phyloP scores from a whole-genome alignment of 2,113 vertebrate genomes.

The Perognathus longimembris region DNA sequence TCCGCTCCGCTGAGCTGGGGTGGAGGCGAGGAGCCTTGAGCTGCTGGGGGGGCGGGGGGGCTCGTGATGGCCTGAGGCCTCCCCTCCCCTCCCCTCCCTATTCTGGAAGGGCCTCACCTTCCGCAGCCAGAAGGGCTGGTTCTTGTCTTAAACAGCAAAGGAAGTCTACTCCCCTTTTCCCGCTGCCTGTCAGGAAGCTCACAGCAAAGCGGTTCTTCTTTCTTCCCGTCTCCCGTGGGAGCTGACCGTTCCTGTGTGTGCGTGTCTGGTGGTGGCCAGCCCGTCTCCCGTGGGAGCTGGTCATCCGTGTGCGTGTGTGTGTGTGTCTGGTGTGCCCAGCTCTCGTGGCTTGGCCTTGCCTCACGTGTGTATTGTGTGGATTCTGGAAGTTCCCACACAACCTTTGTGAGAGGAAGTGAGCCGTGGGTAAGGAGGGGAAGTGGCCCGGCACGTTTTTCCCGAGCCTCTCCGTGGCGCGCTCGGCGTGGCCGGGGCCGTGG shows the following conservation, averaged over 20 bases:
- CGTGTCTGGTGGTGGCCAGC: no score
- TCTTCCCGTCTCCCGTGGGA: no score
- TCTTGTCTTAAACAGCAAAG: background rate
- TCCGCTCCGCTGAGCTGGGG: background rate
- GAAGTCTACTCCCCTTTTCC: background rate
- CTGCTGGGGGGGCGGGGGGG: no score
- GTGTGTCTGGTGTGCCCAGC: no score
- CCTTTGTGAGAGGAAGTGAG: background rate
- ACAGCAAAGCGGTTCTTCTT: background rate
- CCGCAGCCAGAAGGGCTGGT: background rate
- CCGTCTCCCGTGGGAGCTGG: background rate
- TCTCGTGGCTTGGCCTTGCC: background rate
- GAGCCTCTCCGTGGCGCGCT: no score
- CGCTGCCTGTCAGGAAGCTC: background rate
- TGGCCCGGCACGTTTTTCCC: rapidly evolving
- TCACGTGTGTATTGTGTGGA: rapidly evolving
- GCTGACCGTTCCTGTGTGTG: no score
- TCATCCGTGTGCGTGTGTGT: background rate
- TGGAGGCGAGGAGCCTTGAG: background rate
- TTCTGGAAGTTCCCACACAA: background rate
- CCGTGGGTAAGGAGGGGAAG: rapidly evolving
- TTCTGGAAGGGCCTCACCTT: background rate
- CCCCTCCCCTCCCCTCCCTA: background rate
- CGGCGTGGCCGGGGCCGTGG: no score
- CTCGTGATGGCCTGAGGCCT: background rate